These are phyloP conservation scores for Drusus annulatus DNA, from an alignment of 1,140 invertebrate species.

Conservation along the genomic window DNA sequence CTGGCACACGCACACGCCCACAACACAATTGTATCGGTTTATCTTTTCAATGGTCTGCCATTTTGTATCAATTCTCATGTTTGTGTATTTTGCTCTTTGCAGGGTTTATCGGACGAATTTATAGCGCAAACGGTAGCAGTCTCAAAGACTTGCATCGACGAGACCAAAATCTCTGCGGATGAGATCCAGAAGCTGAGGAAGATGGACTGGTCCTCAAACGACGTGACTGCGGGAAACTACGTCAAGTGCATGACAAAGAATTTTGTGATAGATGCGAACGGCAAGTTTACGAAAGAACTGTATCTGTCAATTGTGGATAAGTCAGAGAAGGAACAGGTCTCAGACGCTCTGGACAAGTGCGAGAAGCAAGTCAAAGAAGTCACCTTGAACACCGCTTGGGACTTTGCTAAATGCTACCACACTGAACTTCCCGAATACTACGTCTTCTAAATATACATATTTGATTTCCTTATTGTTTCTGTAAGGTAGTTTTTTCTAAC, in stretches of 20 bases:
- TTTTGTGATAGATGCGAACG: background rate
- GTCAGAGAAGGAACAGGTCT: background rate
- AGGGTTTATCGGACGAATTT: constrained; percentile 3
- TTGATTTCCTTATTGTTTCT: too few species aligned
- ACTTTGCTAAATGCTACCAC: background rate
- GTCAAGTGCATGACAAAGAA: constrained; percentile 1
- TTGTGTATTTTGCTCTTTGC: background rate
- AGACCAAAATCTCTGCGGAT: background rate
- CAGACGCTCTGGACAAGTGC: background rate
- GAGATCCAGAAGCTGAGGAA: background rate
- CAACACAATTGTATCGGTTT: too few species aligned
- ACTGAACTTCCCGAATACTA: background rate
- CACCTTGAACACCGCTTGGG: background rate
- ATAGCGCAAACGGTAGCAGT: background rate
- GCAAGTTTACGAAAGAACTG: background rate
- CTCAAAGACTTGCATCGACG: background rate
- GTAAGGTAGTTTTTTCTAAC: too few species aligned
- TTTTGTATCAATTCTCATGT: too few species aligned
- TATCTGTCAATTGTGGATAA: background rate
- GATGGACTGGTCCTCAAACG: background rate
- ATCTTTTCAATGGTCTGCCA: too few species aligned
- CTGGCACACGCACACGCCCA: too few species aligned
- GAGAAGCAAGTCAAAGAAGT: background rate
- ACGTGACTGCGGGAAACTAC: background rate
- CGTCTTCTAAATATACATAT: background rate